A percentile compares a stretch with the other conserved stretches of the same genome.
Conservation (phyloP, 1,140 invertebrate species). For the Drosophila hydei region DNA sequence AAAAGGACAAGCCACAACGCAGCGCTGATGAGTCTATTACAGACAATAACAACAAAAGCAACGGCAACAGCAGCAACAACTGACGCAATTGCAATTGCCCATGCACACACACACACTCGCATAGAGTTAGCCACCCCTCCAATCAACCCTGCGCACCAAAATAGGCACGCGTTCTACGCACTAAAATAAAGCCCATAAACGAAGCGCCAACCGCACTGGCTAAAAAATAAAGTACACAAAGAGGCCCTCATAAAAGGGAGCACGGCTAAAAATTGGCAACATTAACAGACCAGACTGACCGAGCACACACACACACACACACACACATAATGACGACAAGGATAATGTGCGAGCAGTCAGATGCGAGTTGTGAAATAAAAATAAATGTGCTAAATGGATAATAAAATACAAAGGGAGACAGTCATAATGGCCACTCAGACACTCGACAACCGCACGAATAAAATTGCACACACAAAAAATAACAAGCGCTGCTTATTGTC, state of each 20-base stretch:
- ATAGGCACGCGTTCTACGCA: conserved; percentile 46
- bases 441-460: conserved; percentile 38
- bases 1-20: conserved; percentile 48
- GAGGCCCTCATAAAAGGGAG: conserved; percentile 38
- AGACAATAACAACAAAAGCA: conserved; percentile 56
- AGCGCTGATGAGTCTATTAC: conserved; percentile 75
- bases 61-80: conserved; percentile 44
- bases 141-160: conserved; percentile 22
- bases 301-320: conserved; percentile 33
- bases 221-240: conserved; percentile 79
- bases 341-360: conserved; percentile 66
- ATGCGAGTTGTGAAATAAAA: conserved; percentile 65
- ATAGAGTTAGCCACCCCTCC: conserved; percentile 21
- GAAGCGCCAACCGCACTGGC: conserved; percentile 64
- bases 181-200: conserved; percentile 50
- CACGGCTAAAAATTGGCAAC: conserved; percentile 56
- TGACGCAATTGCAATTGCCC: conserved; percentile 40
- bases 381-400: conserved; percentile 83
- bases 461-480: conserved; percentile 46
- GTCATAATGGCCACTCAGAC: conserved; percentile 72
- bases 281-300: conserved; percentile 63
- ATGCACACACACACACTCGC: conserved; percentile 7
- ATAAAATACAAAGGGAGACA: conserved; percentile 77
- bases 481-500: conserved; percentile 34
- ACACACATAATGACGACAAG: conserved; percentile 41